These are phyloP conservation scores for Takifugu rubripes DNA, from an alignment of 2,797 vertebrate species.

Conservation along the genomic window DNA sequence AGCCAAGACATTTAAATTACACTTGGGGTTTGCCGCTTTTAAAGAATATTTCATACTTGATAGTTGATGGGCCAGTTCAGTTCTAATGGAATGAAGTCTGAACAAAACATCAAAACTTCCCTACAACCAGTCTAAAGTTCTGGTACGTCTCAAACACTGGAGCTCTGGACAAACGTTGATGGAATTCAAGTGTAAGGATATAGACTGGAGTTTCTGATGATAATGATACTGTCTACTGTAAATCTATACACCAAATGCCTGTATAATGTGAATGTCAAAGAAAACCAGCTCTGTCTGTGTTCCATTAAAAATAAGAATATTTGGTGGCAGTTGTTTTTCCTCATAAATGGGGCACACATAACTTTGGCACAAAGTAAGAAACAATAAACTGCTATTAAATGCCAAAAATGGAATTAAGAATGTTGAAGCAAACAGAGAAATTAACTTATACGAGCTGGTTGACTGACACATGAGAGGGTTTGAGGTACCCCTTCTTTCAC, in stretches of 20 bases:
- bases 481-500: slow-evolving; percentile 49
- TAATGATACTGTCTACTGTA: no score
- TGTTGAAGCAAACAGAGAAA: slow-evolving; percentile 3
- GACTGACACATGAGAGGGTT: slow-evolving; percentile 49
- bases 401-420: not conserved
- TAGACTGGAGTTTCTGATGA: no score
- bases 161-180: no score
- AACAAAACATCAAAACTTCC: not conserved
- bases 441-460: slow-evolving; percentile 18
- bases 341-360: not conserved
- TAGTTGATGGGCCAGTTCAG: no score
- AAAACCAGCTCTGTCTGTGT: not conserved
- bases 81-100: no score
- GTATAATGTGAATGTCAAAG: not conserved
- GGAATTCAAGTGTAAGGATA: no score
- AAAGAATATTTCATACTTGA: no score
- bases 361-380: not conserved
- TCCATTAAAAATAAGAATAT: slow-evolving; percentile 7
- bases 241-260: no score
- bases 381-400: not conserved
- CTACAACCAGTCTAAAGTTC: not conserved
- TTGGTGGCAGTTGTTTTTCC: not conserved
- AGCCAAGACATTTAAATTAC: slow-evolving; percentile 1
- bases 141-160: no score
- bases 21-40: not conserved